Evolutionary conservation across 2,888 invertebrate species (phyloP), one percentile per base, ranked within the genome.

Genomic region (Minunthozetes semirufus): DNA sequence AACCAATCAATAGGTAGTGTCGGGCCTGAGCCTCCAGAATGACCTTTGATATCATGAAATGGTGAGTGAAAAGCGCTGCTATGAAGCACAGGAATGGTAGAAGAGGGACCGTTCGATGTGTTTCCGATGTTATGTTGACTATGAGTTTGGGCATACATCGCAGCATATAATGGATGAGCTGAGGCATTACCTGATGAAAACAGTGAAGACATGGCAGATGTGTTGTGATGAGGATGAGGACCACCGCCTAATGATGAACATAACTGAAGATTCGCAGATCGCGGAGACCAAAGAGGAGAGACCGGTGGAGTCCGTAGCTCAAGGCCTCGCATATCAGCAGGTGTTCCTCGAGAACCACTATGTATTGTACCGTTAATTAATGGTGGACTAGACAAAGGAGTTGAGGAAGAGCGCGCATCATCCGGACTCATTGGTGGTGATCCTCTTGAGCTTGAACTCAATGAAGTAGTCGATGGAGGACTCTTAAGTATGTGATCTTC

Each of bases 1-100:
- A 79, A 72, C 79, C 79, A 79, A 61, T 79, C 79, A 48, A 79
- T 76, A 48, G 78, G 78, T 76, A 77, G 70, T 50, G 74, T 74
- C 8, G 33, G 33, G n/a, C 77, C 77, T 9, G 27, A 22, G n/a
- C 76, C 38, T 73, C 42, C 72, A 22, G 29, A 11, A 22, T 48
- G 59, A 27, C 27, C 63, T 42, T 50, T 70, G 71, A 53, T 53
- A 38, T 73, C 73, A 17, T 75, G 75, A 22, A 76, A 74, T 53
- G 78, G 78, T 25, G 77, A 68, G 27, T 78, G 78, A 50, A 78
- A 78, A 17, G 78, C 78, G 70, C 76, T 61, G 61, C 29, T n/a
- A 61, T 61, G 61, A 17, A 61, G 2, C 15, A 61, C 6, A 27
- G 61, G 61, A 27, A 61, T 61, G 61, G 8, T 29, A 1, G 61